Base-by-base conservation (phyloP, 2,797 vertebrate genomes). In the Trichosurus vulpecula region DNA sequence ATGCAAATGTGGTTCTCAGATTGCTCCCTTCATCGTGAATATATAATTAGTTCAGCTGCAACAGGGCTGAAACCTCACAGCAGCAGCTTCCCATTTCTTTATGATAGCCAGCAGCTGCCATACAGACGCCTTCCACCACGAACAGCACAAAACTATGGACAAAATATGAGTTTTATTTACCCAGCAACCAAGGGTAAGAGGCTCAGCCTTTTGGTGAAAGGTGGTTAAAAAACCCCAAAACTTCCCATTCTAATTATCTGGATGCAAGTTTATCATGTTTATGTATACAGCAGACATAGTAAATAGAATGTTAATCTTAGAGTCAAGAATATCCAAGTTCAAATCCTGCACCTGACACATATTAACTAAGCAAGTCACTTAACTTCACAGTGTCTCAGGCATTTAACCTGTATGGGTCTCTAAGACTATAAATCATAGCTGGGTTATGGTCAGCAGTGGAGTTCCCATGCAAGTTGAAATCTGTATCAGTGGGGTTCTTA, bases 41-140 rank as follows among this genome's bases (percentile, higher is more conserved):
- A 90, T 97, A 94, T 98, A 97, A 98, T 98, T 98, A 98, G 96
- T 96, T 97, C 97, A 97, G 96, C 96, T 96, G 95, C 96, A 96
- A 87, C 47, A 90, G 90, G 94, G 93, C 93, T 57, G 90, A 94
- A 94, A 94, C 94, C 93, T 57, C 19, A 41, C 94, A 92, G 93
- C 96, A 57, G 74, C 61, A 90, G 0, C 93, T 94, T 96, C 92
- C 94, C 91, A 90, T 58, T 96, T 87, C 91, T 93, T 55, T 0
- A 12, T 51, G 93, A 95, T 2, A 87, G 57, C 92, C 61, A 93
- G 53, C 96, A 97, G 94, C 96, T 97, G 96, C 92, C 94, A 91
- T 61, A 51, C 27, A 93, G 0, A 90, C 56, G 92, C 58, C 90
- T 57, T 54, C 93, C 16, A 91, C 91, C 91, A 92, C 0, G 0